These are phyloP conservation scores for Cenopis cana DNA, from an alignment of 2,888 invertebrate species.

Conservation along the genomic window DNA sequence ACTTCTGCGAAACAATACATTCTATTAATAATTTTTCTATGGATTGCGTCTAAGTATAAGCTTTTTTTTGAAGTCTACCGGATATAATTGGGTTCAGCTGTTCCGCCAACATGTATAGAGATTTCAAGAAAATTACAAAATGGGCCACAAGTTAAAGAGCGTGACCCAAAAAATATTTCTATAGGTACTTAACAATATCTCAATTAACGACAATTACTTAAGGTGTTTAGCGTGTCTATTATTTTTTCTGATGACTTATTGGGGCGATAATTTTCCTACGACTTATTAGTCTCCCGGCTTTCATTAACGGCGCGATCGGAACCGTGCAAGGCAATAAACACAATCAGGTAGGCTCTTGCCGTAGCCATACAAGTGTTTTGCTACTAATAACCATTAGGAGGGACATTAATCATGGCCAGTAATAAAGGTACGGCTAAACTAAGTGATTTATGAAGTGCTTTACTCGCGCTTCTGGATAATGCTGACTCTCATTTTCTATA, in stretches of 20 bases:
- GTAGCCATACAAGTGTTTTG: slow-evolving; percentile 32
- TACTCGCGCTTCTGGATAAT: slow-evolving; percentile 48
- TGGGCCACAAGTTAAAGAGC: too few relatives aligned
- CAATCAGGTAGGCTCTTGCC: slow-evolving; percentile 26
- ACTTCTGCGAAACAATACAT: too few relatives aligned
- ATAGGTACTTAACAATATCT: neutral
- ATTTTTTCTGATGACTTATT: slow-evolving; percentile 5
- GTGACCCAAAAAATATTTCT: neutral
- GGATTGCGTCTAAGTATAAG: too few relatives aligned
- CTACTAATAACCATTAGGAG: slow-evolving; percentile 41
- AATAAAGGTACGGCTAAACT: slow-evolving; percentile 49
- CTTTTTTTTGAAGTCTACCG: too few relatives aligned
- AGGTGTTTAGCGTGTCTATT: neutral
- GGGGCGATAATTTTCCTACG: slow-evolving; percentile 1
- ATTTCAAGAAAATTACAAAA: too few relatives aligned
- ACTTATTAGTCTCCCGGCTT: neutral
- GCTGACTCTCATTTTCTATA: slow-evolving; percentile 49
- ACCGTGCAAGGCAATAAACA: slow-evolving; percentile 31
- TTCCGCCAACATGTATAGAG: too few relatives aligned
- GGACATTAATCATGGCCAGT: slow-evolving; percentile 50
- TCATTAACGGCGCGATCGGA: slow-evolving; percentile 34
- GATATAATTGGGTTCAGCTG: too few relatives aligned
- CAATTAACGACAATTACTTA: neutral
- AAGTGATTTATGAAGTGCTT: slow-evolving; percentile 52
- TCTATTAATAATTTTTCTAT: too few relatives aligned